A percentile compares a stretch with the other conserved stretches of the same genome.
Evolutionary conservation across 2,113 vertebrate genomes (phyloP).

Genomic region (Neopipo cinnamomea): DNA sequence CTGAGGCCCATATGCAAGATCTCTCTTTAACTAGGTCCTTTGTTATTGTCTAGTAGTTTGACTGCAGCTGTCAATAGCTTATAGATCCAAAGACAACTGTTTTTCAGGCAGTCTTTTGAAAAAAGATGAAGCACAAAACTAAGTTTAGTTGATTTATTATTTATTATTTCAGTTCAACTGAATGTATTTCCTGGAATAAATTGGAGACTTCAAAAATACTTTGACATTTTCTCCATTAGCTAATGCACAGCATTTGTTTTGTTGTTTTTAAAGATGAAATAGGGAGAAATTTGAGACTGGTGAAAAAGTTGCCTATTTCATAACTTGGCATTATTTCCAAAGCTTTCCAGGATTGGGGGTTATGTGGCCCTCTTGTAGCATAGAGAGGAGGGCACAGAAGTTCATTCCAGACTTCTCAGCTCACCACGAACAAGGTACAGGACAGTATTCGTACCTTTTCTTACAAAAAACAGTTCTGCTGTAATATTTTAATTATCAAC

Average conservation of each 20-base stretch:
- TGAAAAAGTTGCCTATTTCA: background rate
- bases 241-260: constrained; percentile 8
- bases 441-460: background rate
- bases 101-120: constrained; percentile 61
- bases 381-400: background rate
- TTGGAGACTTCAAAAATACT: constrained; percentile 47
- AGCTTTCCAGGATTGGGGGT: background rate
- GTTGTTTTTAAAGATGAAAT: background rate
- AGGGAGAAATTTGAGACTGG: background rate
- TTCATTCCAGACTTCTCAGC: background rate
- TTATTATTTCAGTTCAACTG: constrained; percentile 54
- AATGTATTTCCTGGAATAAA: constrained; percentile 57
- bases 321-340: background rate
- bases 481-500: background rate
- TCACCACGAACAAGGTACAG: background rate
- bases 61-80: constrained; percentile 67
- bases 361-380: background rate
- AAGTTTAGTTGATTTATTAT: constrained; percentile 68
- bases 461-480: background rate
- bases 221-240: constrained; percentile 43
- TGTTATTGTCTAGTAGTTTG: constrained; percentile 53
- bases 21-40: constrained; percentile 56
- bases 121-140: constrained; percentile 64
- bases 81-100: constrained; percentile 61
- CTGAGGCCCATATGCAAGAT: constrained; percentile 22